Evolutionary conservation across 2,113 vertebrate species (phyloP), one percentile per base, ranked within the genome.

Genomic region (Corythoichthys intestinalis): DNA sequence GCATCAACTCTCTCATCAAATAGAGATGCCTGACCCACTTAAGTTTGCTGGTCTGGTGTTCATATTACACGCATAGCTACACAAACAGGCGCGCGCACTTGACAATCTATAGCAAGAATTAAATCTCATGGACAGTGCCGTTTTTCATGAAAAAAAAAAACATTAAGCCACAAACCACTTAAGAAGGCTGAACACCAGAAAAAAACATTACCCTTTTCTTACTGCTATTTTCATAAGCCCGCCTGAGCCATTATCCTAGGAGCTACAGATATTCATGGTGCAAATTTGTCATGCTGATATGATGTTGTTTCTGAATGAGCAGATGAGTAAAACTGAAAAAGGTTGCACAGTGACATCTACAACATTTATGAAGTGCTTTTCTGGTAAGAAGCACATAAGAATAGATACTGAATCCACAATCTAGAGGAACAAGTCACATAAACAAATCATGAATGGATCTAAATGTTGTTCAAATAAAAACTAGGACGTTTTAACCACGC

Each of bases 21-120:
- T 78, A 87, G 69, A 87, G 57, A 88, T 86, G 85, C 66, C 69
- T 90, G 88, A 87, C 88, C 88, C 83, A 90, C 75, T 88, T 87
- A 82, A 82, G 87, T 68, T 20, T 80, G 76, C 76, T 77, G 70
- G 77, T 81, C 69, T 82, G 8, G 75, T 75, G 57, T 81, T 83
- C 58, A 54, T 66, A 67, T 81, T 61, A 67, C 75, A 76, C 10
- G 37, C 72, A 66, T 50, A 70, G 54, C 67, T 53, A 65, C 48
- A 72, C 70, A 73, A 65, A 62, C 67, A 72, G 12, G 69, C 44
- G 48, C 48, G 61, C 15, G 63, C 68, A 78, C 67, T 37, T 58
- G 34, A 58, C 34, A 58, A 58, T 59, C 28, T 48, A 41, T 46
- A 62, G 60, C 12, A 37, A 68, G 52, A 76, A 53, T 72, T 14